These are phyloP conservation scores for Corythucha ciliata DNA, from an alignment of 2,888 invertebrate genomes.

Conservation along the genomic window DNA sequence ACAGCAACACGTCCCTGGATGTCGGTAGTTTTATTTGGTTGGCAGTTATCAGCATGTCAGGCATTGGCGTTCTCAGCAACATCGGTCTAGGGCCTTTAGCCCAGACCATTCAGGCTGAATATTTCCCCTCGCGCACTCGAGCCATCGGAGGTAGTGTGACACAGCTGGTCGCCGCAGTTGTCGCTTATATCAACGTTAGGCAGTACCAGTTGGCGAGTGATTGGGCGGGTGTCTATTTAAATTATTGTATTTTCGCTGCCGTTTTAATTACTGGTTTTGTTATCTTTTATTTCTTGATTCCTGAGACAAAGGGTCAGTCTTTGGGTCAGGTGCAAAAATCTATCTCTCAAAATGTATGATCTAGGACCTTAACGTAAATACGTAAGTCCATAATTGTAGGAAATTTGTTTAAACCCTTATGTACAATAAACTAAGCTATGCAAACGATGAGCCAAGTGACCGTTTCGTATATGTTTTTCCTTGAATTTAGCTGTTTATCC, in stretches of 20 bases:
- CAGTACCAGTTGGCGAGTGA: constrained; percentile 28
- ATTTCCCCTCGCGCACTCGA: constrained; percentile 28
- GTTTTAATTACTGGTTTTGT: constrained; percentile 24
- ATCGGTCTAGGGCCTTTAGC: constrained; percentile 29
- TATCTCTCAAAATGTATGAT: too few species aligned
- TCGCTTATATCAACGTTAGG: constrained; percentile 29
- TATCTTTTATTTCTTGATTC: constrained; percentile 26
- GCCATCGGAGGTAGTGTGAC: constrained; percentile 25
- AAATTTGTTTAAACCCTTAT: too few species aligned
- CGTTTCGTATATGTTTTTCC: too few species aligned
- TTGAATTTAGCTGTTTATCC: too few species aligned
- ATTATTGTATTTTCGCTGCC: constrained; percentile 26
- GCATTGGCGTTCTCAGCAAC: constrained; percentile 23
- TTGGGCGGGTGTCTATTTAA: constrained; percentile 26
- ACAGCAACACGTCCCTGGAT: constrained; percentile 17
- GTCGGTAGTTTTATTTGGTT: constrained; percentile 23
- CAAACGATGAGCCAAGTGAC: too few species aligned
- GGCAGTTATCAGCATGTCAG: constrained; percentile 17
- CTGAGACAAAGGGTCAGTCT: constrained; percentile 34
- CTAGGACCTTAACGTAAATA: too few species aligned
- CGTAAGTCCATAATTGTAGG: too few species aligned
- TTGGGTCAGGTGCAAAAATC: constrained; percentile 28
- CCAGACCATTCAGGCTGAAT: constrained; percentile 29
- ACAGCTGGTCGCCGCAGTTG: constrained; percentile 25
- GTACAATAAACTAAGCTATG: too few species aligned